These are phyloP conservation scores for Gyrodactylus salaris DNA, from an alignment of 1,140 invertebrate genomes.

Conservation along the genomic window DNA sequence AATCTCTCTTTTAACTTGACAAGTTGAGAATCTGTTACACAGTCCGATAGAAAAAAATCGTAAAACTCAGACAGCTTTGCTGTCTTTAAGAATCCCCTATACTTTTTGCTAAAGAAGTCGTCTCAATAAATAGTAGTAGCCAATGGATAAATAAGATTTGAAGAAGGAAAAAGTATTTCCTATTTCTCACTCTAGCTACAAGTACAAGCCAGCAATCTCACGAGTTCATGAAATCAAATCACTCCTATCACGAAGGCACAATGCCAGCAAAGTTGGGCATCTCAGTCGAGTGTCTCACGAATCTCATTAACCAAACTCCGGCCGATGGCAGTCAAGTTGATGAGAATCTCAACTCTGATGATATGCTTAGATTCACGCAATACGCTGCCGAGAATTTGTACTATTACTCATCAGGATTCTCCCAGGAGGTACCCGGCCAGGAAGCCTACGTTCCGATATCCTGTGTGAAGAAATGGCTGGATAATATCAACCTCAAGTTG, in stretches of 20 bases:
- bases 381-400: constrained; percentile 71
- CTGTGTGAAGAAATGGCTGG: constrained; percentile 57
- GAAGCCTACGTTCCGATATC: constrained; percentile 53
- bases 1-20: too few species aligned
- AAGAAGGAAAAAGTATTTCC: constrained; percentile 3
- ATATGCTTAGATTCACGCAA: constrained; percentile 26
- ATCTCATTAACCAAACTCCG: constrained; percentile 25
- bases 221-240: neutral
- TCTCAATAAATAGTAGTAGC: too few species aligned
- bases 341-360: constrained; percentile 22
- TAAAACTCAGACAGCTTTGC: too few species aligned
- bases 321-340: constrained; percentile 15
- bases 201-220: neutral
- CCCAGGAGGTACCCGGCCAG: constrained; percentile 31
- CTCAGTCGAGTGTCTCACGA: constrained; percentile 39
- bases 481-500: constrained; percentile 51
- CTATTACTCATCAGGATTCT: constrained; percentile 61
- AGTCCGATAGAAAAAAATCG: too few species aligned
- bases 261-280: constrained; percentile 52
- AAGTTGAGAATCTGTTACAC: too few species aligned
- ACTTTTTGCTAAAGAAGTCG: too few species aligned
- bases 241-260: neutral
- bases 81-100: too few species aligned
- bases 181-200: neutral
- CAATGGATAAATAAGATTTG: too few species aligned